Evolutionary conservation across 1,140 invertebrate species (phyloP), one percentile per base, ranked within the genome.

Genomic region (Gonatopus flavifemur): DNA sequence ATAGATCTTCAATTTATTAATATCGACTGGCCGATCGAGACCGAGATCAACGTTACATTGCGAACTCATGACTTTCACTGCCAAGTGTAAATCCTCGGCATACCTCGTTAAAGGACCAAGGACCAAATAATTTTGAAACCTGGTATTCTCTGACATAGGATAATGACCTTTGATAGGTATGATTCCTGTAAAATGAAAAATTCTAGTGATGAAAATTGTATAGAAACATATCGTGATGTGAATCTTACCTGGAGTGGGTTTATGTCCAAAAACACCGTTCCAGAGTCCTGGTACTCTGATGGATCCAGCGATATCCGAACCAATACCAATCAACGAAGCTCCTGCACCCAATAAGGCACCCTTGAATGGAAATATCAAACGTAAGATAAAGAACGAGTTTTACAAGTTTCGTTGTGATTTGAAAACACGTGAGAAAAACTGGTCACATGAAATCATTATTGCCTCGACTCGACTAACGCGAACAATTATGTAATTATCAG

Each of bases 181-280:
- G 20, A 83, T 66, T 28, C 80, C 83, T 77, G 66, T 6, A 69
- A 62, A 33, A 18, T 1, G n/a, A 33, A 18, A 30, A 48, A 20
- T 2, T 9, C 16, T 8, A 55, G 5, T 36, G n/a, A 16, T 9
- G 18, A 22, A 52, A 10, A 9, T 44, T 8, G 25, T 9, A 15
- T 12, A 15, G 2, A 44, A 44, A 21, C 12, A 13, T 38, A 24
- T n/a, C n/a, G n/a, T n/a, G n/a, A n/a, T n/a, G n/a, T n/a, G n/a
- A n/a, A 43, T 24, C 55, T 67, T 63, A 85, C 88, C 84, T 55
- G 83, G 80, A 1, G 90, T 87, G 13, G 91, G 86, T 66, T 94
- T 95, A 69, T 94, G 90, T 19, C 92, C 91, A 67, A 91, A 96
- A 21, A 96, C 78, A 15, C 94, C 93, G 74, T 87, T 91, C 65